phyloP scores from a whole-genome alignment of 2,113 vertebrate species.

The Pedionomus torquatus region DNA sequence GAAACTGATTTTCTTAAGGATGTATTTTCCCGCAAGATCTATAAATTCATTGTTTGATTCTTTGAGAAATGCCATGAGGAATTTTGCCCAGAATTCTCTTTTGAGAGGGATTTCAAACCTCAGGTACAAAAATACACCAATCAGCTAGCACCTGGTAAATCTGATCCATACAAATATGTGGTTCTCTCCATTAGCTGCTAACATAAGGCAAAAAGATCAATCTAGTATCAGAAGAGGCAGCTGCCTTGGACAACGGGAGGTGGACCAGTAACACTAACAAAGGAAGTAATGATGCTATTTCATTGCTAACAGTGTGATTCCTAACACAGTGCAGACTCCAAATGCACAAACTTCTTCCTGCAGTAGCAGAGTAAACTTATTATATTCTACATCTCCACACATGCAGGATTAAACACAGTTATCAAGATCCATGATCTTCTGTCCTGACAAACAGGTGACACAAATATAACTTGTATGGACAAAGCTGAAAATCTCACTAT shows the following conservation, averaged over 20 bases:
- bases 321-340: neutral
- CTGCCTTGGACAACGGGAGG: neutral
- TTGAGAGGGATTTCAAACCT: neutral
- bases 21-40: neutral
- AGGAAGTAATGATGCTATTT: neutral
- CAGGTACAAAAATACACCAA: neutral
- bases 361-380: neutral
- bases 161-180: rapidly evolving
- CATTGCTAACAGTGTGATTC: neutral
- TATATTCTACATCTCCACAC: neutral
- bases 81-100: neutral
- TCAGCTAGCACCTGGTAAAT: neutral
- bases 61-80: neutral
- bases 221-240: neutral
- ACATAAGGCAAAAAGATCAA: neutral
- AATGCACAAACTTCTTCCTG: neutral
- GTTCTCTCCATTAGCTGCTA: neutral
- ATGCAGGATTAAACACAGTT: neutral
- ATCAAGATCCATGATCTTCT: neutral
- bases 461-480: neutral
- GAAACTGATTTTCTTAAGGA: neutral
- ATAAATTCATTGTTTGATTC: neutral
- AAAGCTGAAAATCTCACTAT: neutral
- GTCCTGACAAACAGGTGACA: neutral
- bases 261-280: neutral